These are phyloP conservation scores for Monomorium pharaonis DNA, from an alignment of 1,140 invertebrate species.

Conservation along the genomic window DNA sequence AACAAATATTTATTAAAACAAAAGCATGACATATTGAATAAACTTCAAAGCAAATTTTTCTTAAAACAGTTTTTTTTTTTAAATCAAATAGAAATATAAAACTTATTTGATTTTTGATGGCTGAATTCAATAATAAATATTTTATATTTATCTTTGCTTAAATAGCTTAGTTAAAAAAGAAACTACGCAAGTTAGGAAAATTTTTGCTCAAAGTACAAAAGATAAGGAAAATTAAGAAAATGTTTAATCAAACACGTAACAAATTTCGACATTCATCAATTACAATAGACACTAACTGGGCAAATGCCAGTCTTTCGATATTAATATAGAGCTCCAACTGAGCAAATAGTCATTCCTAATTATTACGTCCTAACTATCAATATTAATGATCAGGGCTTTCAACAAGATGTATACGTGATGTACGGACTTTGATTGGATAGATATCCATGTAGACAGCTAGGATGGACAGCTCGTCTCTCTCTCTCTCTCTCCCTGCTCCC, in stretches of 20 bases:
- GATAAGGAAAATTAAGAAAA: neutral
- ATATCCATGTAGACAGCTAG: slow-evolving; percentile 41
- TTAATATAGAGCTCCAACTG: slow-evolving; percentile 37
- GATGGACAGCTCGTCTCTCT: neutral
- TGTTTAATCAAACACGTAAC: neutral
- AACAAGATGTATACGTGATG: slow-evolving; percentile 21
- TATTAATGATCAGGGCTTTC: slow-evolving; percentile 43
- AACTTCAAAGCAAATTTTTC: neutral
- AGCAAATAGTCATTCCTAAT: slow-evolving; percentile 48
- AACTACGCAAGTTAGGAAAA: neutral
- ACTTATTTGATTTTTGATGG: neutral
- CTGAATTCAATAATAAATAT: neutral
- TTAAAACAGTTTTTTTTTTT: neutral
- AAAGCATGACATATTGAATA: neutral
- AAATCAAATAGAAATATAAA: neutral
- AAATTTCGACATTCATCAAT: neutral
- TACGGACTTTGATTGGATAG: slow-evolving; percentile 45
- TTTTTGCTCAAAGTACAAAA: neutral
- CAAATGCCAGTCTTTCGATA: slow-evolving; percentile 20
- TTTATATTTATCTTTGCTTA: neutral
- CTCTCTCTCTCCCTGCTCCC: no score
- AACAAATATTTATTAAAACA: neutral
- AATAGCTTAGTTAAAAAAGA: neutral
- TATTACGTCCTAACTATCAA: slow-evolving; percentile 49
- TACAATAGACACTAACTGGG: neutral